Evolutionary conservation across 2,797 vertebrate genomes (phyloP), one percentile per base, ranked within the genome.

Genomic region (Buceros bicornis): DNA sequence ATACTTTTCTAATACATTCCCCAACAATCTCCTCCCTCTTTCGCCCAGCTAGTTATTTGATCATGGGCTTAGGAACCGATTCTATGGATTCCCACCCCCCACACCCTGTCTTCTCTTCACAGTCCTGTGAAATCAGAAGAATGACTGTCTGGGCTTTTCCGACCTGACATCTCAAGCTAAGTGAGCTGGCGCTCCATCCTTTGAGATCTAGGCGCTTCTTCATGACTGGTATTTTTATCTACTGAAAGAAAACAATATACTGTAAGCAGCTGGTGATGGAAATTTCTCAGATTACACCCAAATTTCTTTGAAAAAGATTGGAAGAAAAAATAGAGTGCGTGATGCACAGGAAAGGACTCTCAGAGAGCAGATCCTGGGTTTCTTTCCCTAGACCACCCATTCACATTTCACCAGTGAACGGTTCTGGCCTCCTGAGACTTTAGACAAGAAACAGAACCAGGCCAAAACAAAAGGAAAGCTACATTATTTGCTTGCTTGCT

Each of bases 261-360:
- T 13, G 0, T 8, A 37, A 64, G 15, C 4, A 25, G 4, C 0
- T 24, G 7, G 9, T 24, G 16, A 45, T 14, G 40, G 40, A 77
- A 76, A 16, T 47, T 29, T 40, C 57, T 69, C 37, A 80, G 22
- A 66, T 73, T 65, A 25, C 10, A 45, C 8, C 4, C 17, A 31
- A 6, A n/a, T 76, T 56, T 56, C 22, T 69, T 69, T 57, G 40
- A 42, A 74, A 35, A 42, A 14, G 2, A 1, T 0, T 24, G 22
- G 28, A 57, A 48, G 16, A 58, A 33, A 58, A 43, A 81, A 37
- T 20, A 11, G 13, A 72, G 47, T 4, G 22, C 33, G 17, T 45
- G 29, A 14, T 54, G 20, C 10, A 5, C 1, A 5, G 22, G 43
- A 80, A 65, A 26, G 15, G 29, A 19, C 20, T 26, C 29, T 5